These are phyloP conservation scores for Ceriagrion tenellum DNA, from an alignment of 2,888 invertebrate species.

Conservation along the genomic window DNA sequence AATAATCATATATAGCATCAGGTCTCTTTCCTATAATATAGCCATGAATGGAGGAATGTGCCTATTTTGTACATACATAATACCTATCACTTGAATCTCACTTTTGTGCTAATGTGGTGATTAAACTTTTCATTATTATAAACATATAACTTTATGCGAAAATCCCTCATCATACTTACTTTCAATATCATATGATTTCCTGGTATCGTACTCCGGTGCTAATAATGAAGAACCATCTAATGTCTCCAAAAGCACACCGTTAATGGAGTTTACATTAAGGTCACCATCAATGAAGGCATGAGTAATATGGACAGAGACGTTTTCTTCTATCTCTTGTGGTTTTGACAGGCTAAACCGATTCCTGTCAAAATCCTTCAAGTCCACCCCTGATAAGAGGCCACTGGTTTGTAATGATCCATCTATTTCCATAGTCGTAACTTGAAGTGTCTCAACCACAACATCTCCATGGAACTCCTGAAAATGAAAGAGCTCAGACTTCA, in stretches of 20 bases:
- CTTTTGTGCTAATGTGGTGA: too few species aligned
- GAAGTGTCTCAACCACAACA: neutral
- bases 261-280: slow-evolving; percentile 24
- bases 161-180: neutral
- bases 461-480: slow-evolving; percentile 46
- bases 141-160: too few species aligned
- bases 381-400: neutral
- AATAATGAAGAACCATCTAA: slow-evolving; percentile 28
- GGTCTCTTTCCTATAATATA: too few species aligned
- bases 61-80: too few species aligned
- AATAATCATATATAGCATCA: too few species aligned
- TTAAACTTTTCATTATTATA: too few species aligned
- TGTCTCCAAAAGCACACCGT: neutral
- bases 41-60: too few species aligned
- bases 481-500: neutral
- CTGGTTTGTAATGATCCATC: neutral
- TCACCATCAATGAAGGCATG: slow-evolving; percentile 40
- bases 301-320: neutral
- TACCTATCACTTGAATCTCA: too few species aligned
- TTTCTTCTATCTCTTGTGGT: neutral
- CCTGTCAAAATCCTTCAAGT: slow-evolving; percentile 30
- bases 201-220: neutral
- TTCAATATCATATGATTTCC: slow-evolving; percentile 16
- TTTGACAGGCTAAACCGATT: slow-evolving; percentile 7
- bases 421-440: neutral